phyloP scores from a whole-genome alignment of 2,797 vertebrate species.

The Rhinophrynus dorsalis region DNA sequence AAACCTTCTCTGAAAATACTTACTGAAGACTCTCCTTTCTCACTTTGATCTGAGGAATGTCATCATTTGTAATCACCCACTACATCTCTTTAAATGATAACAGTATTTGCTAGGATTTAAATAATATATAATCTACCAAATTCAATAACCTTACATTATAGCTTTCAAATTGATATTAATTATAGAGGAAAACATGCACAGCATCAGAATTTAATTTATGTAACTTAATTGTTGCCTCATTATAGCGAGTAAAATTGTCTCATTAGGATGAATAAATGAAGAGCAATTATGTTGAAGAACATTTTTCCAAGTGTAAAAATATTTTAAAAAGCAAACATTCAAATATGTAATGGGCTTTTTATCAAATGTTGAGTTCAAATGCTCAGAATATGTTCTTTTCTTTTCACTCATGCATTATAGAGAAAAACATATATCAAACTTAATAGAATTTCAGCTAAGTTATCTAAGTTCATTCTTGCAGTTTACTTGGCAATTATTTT shows the following conservation, averaged over 20 bases:
- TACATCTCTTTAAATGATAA: too few species aligned
- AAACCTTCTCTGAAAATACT: too few species aligned
- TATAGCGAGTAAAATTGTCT: conserved; percentile 22
- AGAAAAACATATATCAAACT: too few species aligned
- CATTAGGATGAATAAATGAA: conserved; percentile 30
- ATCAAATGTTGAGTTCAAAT: background rate
- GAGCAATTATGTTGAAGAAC: conserved; percentile 16
- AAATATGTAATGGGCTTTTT: background rate
- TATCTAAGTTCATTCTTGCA: too few species aligned
- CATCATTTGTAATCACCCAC: too few species aligned
- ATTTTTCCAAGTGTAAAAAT: conserved; percentile 3
- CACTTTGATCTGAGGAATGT: too few species aligned
- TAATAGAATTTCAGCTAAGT: too few species aligned
- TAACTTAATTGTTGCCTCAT: conserved; percentile 33
- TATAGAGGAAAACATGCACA: conserved; percentile 15
- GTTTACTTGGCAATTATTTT: too few species aligned
- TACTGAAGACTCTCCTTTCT: too few species aligned
- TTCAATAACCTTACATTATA: background rate
- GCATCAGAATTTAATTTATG: conserved; percentile 33
- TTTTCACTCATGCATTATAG: too few species aligned
- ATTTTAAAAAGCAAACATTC: background rate
- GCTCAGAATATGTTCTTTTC: background rate
- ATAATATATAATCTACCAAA: background rate
- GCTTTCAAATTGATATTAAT: conserved; percentile 27
- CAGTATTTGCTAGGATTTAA: too few species aligned